Base-by-base conservation (phyloP, 2,113 vertebrate genomes). In the Equus przewalskii region DNA sequence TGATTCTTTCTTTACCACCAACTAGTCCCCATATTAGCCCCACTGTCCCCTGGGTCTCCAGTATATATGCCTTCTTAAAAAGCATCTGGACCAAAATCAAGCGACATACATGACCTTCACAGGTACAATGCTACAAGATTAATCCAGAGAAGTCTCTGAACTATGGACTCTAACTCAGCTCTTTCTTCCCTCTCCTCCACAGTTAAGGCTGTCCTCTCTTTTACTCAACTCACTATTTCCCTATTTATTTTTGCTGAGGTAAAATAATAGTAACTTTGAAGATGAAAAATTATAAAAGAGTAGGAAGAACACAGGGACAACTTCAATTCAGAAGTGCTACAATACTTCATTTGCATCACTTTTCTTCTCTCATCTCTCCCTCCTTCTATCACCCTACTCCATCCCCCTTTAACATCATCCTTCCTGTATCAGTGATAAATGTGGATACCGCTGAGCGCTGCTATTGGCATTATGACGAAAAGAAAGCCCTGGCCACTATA, bases 191-290 rank as follows among this genome's bases (percentile, higher is more conserved):
- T 22, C 46, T 58, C 54, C 69, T 79, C 72, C 60, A 30, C 36
- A 67, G 22, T 58, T 54, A 49, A 24, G 19, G 28, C 30, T 60
- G 51, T 44, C 70, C 65, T 62, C 36, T 90, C 24, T 67, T 64
- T 89, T n/a, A 62, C 22, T 90, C 41, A 86, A 16, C 15, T 83
- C 70, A 60, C n/a, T 65, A 62, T 64, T 91, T 41, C 36, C 36
- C 36, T 41, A 85, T 70, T 90, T 84, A 91, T 21, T 80, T 91
- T 64, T 72, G 51, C 60, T 85, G 67, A 60, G 65, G 69, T 90
- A 73, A 96, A 95, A 65, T 46, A 92, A 70, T 1, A 82, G 75
- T 89, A 75, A 81, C 46, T 90, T 56, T 16, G 14, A 95, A 86
- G 62, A 44, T 33, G 24, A 16, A 81, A 96, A 79, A 70, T 75